Base-by-base conservation (phyloP, 2,113 vertebrate species). In the Elgaria multicarinata region DNA sequence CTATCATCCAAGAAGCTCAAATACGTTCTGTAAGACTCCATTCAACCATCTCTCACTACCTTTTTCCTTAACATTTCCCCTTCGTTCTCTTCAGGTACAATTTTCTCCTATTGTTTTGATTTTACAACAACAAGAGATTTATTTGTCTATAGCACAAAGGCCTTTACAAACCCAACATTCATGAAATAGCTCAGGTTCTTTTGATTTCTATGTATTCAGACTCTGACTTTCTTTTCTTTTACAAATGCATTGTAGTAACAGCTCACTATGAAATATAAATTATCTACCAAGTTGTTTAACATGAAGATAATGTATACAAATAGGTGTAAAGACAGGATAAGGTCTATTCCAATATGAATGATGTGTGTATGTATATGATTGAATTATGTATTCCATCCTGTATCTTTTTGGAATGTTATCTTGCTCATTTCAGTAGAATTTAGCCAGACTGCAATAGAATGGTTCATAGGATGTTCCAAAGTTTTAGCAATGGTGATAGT, bases 1-100 rank as follows among this genome's bases (percentile, higher is more conserved):
- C 66, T 87, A 31, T 67, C 74, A 28, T n/a, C 83, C 55, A 46
- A 86, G 81, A 90, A 79, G 79, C 92, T 93, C 87, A 89, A 90
- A 87, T 58, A 90, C 69, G 86, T n/a, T 80, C 1, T 75, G 46
- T 75, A 24, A 88, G 66, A 89, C 87, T 85, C 24, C 12, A 44
- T 44, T 86, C 69, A 89, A 58, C 0, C 55, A 92, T 93, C 87
- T 89, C 90, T 77, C 42, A 74, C 42, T 36, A 12, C 46, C 46
- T 36, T 46, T 76, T 67, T 82, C 42, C 28, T 81, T 76, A 28
- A 66, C 28, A 82, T 71, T 87, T 76, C 86, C 87, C 62, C 80
- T 42, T 58, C n/a, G 39, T 6, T 83, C 46, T 46, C 69, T 83
- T 71, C 31, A n/a, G 69, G 69, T 71, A 71, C 24, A n/a, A 62